Percentiles rank a stretch among this genome's conserved stretches.
These are phyloP conservation scores for Neria commutata DNA, from an alignment of 2,888 invertebrate genomes.

Conservation along the genomic window DNA sequence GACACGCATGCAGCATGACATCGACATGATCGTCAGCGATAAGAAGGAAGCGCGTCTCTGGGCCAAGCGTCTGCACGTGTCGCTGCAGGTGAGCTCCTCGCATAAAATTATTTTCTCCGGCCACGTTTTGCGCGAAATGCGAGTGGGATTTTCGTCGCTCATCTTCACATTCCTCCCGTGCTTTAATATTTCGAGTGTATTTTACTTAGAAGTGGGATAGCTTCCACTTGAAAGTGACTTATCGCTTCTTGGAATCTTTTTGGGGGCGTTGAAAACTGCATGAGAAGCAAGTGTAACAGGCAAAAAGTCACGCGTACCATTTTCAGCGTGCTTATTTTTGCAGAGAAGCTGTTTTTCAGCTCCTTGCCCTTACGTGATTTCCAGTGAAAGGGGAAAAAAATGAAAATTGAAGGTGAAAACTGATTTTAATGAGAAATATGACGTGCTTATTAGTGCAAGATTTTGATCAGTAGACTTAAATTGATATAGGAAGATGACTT, in stretches of 20 bases:
- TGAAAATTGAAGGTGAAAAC: too few relatives aligned
- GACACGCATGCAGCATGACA: slow-evolving; percentile 75
- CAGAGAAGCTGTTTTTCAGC: slow-evolving; percentile 37
- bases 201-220: too few relatives aligned
- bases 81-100: slow-evolving; percentile 67
- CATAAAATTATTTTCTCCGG: background rate
- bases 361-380: slow-evolving; percentile 39
- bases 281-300: background rate
- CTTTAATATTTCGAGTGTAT: too few relatives aligned
- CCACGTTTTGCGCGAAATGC: background rate
- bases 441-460: too few relatives aligned
- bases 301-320: slow-evolving; percentile 39
- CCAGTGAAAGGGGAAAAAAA: too few relatives aligned
- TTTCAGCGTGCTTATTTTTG: slow-evolving; percentile 26
- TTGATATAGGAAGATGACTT: too few relatives aligned
- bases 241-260: slow-evolving; percentile 24
- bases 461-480: too few relatives aligned
- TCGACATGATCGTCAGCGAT: slow-evolving; percentile 85
- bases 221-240: slow-evolving; percentile 11
- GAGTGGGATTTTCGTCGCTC: too few relatives aligned
- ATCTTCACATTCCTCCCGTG: too few relatives aligned
- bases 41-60: slow-evolving; percentile 83
- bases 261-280: slow-evolving; percentile 19
- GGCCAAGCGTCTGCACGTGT: slow-evolving; percentile 86
- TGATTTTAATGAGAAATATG: too few relatives aligned